These are phyloP conservation scores for Diarsia brunnea DNA, from an alignment of 2,888 invertebrate species.

Conservation along the genomic window DNA sequence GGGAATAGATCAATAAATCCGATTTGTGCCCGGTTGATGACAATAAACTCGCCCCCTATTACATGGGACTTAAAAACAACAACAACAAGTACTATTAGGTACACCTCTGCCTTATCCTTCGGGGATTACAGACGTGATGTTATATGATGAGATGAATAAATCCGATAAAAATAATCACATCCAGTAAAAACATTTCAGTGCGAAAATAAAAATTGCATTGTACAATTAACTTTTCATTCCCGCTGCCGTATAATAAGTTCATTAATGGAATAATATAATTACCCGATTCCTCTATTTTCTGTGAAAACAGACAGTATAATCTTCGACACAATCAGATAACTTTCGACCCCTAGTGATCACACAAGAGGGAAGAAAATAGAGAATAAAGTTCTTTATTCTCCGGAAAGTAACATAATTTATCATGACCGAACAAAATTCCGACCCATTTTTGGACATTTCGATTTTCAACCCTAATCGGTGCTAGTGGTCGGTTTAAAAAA, in stretches of 20 bases:
- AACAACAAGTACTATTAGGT: no score
- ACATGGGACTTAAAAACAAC: no score
- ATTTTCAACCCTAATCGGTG: conserved; percentile 49
- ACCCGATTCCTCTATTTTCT: background rate
- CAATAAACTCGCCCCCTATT: no score
- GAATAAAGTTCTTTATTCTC: background rate
- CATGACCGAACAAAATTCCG: conserved; percentile 39
- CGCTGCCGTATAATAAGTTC: background rate
- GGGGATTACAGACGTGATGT: no score
- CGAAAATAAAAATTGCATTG: background rate
- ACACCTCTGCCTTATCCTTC: no score
- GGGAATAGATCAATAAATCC: no score
- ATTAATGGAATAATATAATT: conserved; percentile 25
- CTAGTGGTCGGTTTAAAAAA: conserved; percentile 52
- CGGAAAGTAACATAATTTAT: conserved; percentile 51
- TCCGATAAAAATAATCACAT: background rate
- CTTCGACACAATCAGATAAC: conserved; percentile 22
- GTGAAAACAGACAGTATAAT: conserved; percentile 23
- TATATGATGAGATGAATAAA: background rate
- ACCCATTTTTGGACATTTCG: conserved; percentile 38
- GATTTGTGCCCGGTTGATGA: no score
- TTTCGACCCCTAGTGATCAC: conserved; percentile 13
- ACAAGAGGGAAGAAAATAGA: conserved; percentile 26
- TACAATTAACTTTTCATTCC: background rate
- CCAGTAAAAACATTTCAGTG: background rate